These are phyloP conservation scores for Muscicapa adusta DNA, from an alignment of 2,113 vertebrate genomes.

Conservation along the genomic window DNA sequence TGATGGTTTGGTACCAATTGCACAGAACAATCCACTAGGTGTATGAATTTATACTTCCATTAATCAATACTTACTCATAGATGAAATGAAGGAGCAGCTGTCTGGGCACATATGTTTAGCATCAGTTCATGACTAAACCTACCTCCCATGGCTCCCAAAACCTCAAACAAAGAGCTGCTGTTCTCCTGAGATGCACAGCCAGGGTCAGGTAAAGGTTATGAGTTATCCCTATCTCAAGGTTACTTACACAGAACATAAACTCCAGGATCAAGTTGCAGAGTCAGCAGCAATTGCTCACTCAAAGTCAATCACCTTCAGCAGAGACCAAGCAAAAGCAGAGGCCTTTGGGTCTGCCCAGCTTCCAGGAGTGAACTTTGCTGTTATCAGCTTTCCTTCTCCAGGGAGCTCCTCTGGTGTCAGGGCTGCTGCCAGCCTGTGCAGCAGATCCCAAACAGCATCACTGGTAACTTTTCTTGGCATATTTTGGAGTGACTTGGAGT, in stretches of 20 bases:
- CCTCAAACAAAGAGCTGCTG: conserved; percentile 67
- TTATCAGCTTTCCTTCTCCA: not conserved
- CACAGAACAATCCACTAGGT: not conserved
- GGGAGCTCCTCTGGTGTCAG: not conserved
- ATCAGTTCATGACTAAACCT: conserved; percentile 35
- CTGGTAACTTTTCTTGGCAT: not conserved
- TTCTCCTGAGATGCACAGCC: conserved; percentile 49
- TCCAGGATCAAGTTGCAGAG: conserved; percentile 58
- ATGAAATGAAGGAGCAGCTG: not conserved
- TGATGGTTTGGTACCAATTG: not conserved
- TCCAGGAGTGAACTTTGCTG: not conserved
- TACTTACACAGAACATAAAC: conserved; percentile 50
- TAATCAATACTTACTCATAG: conserved; percentile 18
- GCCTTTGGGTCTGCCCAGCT: not conserved
- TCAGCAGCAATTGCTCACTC: conserved; percentile 57
- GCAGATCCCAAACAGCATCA: not conserved
- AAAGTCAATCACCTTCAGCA: conserved; percentile 55
- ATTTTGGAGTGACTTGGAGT: not conserved
- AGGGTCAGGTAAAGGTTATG: conserved; percentile 57
- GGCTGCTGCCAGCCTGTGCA: not conserved
- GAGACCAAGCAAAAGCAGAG: conserved; percentile 41
- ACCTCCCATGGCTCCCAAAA: conserved; percentile 37
- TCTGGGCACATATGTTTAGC: conserved; percentile 30
- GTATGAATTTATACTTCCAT: not conserved
- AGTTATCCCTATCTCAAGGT: conserved; percentile 68